phyloP scores from a whole-genome alignment of 2,113 vertebrate species.

The Nannobrachium achirus region DNA sequence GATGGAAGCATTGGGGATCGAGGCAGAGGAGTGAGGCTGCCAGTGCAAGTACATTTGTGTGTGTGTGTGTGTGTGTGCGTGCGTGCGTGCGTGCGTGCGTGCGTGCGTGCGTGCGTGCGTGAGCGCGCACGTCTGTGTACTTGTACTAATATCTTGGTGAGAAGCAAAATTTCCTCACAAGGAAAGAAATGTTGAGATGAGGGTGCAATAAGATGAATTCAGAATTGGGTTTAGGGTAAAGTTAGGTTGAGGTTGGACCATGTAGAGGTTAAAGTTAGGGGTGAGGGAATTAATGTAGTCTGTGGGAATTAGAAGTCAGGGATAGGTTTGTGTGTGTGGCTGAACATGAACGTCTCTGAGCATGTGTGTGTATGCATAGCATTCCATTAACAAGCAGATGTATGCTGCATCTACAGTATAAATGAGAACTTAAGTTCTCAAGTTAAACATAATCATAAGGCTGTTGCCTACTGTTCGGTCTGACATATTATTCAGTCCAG shows the following conservation, averaged over 20 bases:
- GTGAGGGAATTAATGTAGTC: no score
- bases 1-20: no score
- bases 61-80: conserved; percentile 9
- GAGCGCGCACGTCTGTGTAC: no score
- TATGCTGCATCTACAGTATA: conserved; percentile 4
- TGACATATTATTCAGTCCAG: conserved; percentile 63
- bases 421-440: conserved; percentile 27
- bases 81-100: conserved; percentile 1
- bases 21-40: conserved; percentile 1
- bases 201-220: neutral
- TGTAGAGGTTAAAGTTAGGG: no score
- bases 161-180: no score
- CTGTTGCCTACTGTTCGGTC: conserved; percentile 38
- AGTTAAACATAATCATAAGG: conserved; percentile 46
- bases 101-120: neutral
- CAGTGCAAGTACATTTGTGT: conserved; percentile 14
- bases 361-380: conserved; percentile 37
- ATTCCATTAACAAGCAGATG: conserved; percentile 36
- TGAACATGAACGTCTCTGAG: conserved; percentile 2
- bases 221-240: no score
- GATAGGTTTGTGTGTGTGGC: neutral
- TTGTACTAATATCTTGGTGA: no score
- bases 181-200: neutral
- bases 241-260: no score
- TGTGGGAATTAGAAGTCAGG: no score